Percentiles rank a stretch among this genome's conserved stretches.
These are phyloP conservation scores for Scomber japonicus DNA, from an alignment of 2,113 vertebrate genomes.

Conservation along the genomic window DNA sequence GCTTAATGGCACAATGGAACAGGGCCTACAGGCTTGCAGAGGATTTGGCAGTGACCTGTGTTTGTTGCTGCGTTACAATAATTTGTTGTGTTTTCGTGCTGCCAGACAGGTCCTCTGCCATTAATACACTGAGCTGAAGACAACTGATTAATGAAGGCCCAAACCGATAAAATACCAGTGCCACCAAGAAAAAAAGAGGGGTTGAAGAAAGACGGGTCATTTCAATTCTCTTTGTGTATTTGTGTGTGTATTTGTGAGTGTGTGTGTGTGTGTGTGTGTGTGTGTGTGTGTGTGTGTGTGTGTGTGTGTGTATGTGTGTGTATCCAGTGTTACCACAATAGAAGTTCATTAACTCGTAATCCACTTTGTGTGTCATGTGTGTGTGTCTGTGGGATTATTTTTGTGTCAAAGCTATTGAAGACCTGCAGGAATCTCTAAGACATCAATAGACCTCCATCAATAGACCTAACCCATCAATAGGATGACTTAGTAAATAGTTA, in stretches of 20 bases:
- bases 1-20: constrained; percentile 63
- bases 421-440: constrained; percentile 24
- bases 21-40: constrained; percentile 38
- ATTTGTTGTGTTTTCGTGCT: constrained; percentile 53
- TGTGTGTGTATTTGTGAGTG: background rate
- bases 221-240: background rate
- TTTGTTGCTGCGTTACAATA: constrained; percentile 44
- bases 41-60: constrained; percentile 48
- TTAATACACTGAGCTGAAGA: constrained; percentile 35
- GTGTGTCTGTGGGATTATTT: constrained; percentile 41
- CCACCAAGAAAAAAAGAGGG: background rate
- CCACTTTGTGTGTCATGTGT: constrained; percentile 31
- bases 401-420: constrained; percentile 25
- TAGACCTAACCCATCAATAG: constrained; percentile 39
- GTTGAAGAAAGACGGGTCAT: constrained; percentile 2
- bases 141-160: constrained; percentile 32
- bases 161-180: constrained; percentile 4
- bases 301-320: background rate
- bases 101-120: constrained; percentile 20
- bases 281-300: background rate
- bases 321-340: constrained; percentile 28
- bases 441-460: constrained; percentile 44
- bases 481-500: constrained; percentile 46
- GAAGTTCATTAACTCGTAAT: constrained; percentile 64
- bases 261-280: background rate